Percentiles rank a stretch among this genome's conserved stretches.
These are phyloP conservation scores for Dipus sagitta DNA, from an alignment of 2,797 vertebrate species.

Conservation along the genomic window DNA sequence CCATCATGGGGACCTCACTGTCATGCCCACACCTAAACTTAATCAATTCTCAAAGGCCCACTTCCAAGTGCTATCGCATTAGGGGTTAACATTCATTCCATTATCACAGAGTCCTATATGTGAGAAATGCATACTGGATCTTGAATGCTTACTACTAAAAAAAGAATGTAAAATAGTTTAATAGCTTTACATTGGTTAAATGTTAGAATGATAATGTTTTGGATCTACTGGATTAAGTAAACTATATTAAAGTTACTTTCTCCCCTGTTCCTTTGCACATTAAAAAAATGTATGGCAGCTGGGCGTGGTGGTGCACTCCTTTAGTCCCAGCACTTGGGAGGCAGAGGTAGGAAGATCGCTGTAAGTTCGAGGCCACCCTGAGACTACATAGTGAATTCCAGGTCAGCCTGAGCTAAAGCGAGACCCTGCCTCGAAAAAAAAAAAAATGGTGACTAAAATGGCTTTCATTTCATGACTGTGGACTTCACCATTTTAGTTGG, in stretches of 20 bases:
- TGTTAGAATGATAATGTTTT: constrained; percentile 33
- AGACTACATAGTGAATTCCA: too few relatives aligned
- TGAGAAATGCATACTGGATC: background rate
- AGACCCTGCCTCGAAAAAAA: background rate
- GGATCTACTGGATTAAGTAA: background rate
- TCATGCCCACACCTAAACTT: background rate
- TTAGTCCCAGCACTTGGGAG: too few relatives aligned
- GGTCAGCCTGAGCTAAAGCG: too few relatives aligned
- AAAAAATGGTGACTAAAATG: background rate
- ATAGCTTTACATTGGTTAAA: constrained; percentile 17
- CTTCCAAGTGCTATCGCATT: background rate
- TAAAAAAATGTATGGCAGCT: constrained; percentile 1
- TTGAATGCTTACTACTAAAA: background rate
- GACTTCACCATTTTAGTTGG: background rate
- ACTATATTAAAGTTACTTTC: constrained; percentile 42
- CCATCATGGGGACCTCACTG: too few relatives aligned
- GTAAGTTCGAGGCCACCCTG: too few relatives aligned
- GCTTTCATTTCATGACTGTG: background rate
- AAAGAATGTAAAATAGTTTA: background rate
- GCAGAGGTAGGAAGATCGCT: too few relatives aligned
- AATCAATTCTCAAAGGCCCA: background rate
- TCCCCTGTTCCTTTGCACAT: background rate
- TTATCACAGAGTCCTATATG: background rate
- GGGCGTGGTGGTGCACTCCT: background rate
- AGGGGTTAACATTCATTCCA: background rate